Percentiles rank a stretch among this genome's conserved stretches.
Evolutionary conservation across 2,113 vertebrate genomes (phyloP).

Genomic region (Aspidoscelis tigris): DNA sequence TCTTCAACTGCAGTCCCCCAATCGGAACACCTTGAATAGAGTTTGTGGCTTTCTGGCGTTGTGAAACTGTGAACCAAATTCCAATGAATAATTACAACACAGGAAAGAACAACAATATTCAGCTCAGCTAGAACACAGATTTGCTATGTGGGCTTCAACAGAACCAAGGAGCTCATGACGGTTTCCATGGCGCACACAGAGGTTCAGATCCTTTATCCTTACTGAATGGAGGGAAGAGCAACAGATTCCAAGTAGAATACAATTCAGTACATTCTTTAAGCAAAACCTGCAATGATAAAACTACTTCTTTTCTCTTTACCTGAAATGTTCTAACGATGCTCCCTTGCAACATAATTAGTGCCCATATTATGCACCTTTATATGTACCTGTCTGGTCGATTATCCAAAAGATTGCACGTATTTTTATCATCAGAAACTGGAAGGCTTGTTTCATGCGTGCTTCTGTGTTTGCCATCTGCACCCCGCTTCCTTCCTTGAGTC

Average conservation of each 20-base stretch:
- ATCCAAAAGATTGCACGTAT: slow-evolving; percentile 44
- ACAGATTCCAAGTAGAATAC: neutral
- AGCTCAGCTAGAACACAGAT: too few species aligned
- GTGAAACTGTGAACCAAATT: slow-evolving; percentile 82
- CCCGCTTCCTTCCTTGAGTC: slow-evolving; percentile 82
- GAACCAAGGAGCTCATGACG: neutral
- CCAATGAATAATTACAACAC: neutral
- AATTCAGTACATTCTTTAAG: too few species aligned
- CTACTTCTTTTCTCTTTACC: too few species aligned
- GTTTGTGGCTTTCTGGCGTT: slow-evolving; percentile 88
- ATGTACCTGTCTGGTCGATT: slow-evolving; percentile 58
- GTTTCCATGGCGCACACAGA: too few species aligned
- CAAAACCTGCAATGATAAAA: neutral
- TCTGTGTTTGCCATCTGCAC: slow-evolving; percentile 79
- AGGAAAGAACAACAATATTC: slow-evolving; percentile 6
- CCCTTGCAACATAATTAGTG: neutral
- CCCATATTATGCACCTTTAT: neutral
- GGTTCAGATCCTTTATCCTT: too few species aligned
- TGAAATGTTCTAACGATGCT: too few species aligned
- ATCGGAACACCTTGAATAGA: slow-evolving; percentile 81
- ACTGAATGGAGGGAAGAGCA: too few species aligned
- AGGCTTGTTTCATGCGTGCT: slow-evolving; percentile 43
- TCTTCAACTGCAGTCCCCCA: slow-evolving; percentile 93
- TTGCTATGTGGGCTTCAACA: neutral
- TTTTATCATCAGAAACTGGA: slow-evolving; percentile 34